These are phyloP conservation scores for Ursus arctos DNA, from an alignment of 2,113 vertebrate species.

Conservation along the genomic window DNA sequence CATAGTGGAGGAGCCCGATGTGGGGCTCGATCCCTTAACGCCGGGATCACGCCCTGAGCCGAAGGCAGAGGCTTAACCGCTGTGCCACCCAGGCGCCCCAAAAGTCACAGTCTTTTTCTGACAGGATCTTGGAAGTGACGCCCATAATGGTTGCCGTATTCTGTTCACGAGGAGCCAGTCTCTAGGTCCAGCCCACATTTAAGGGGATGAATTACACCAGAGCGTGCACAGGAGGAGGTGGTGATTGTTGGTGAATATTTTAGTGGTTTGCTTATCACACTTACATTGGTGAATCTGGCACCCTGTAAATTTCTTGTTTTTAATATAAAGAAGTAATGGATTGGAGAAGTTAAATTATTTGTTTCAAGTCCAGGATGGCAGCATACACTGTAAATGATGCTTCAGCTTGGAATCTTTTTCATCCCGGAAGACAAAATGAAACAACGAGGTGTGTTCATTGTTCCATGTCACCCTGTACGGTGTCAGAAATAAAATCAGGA, in stretches of 20 bases:
- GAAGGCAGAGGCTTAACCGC: too few relatives aligned
- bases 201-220: neutral
- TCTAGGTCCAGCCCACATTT: neutral
- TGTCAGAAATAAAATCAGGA: neutral
- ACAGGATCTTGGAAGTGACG: neutral
- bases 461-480: accelerated
- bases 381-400: neutral
- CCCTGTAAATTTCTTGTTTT: neutral
- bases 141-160: neutral
- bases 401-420: neutral
- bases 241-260: neutral
- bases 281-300: neutral
- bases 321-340: neutral
- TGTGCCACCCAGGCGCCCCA: too few relatives aligned
- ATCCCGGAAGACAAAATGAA: neutral
- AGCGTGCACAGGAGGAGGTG: neutral
- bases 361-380: neutral
- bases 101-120: neutral
- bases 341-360: neutral
- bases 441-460: neutral
- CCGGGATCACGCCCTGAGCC: too few relatives aligned
- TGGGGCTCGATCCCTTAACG: too few relatives aligned
- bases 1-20: too few relatives aligned
- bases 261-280: neutral
- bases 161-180: neutral